Evolutionary conservation across 2,888 invertebrate genomes (phyloP).

Genomic region (Synanthedon vespiformis): DNA sequence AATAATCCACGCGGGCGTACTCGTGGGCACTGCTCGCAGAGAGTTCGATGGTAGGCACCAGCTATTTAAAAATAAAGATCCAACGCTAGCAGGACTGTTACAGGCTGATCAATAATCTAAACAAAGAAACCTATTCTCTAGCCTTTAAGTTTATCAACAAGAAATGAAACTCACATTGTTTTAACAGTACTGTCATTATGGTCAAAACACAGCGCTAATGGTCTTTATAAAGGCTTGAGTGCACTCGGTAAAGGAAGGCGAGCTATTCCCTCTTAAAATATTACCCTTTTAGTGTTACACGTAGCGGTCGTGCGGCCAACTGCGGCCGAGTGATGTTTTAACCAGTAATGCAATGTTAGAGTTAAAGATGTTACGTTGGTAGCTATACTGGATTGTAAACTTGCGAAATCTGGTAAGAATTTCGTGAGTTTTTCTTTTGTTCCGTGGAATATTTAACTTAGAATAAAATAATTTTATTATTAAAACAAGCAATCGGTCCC

Average conservation of each 20-base stretch:
- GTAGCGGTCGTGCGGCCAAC: conserved; percentile 19
- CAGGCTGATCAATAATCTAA: no score
- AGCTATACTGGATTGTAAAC: conserved; percentile 1
- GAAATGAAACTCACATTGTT: not conserved
- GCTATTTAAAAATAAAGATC: no score
- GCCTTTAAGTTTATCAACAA: not conserved
- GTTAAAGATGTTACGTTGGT: conserved; percentile 3
- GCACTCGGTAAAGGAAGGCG: conserved; percentile 31
- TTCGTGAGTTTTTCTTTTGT: no score
- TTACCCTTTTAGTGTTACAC: conserved; percentile 59
- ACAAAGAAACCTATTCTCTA: not conserved
- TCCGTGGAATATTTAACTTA: no score
- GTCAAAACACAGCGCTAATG: conserved; percentile 40
- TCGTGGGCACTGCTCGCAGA: no score
- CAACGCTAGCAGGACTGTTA: no score
- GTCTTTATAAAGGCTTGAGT: conserved; percentile 48
- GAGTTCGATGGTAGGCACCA: no score
- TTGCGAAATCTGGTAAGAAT: no score
- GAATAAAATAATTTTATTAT: no score
- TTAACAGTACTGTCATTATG: conserved; percentile 16
- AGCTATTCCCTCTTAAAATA: conserved; percentile 56
- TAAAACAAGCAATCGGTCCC: no score
- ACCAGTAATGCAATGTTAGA: conserved; percentile 15
- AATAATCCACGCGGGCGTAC: no score
- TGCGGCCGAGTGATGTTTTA: conserved; percentile 28